Conservation (phyloP, 2,888 invertebrate species). For the Drosophila phalerata region DNA sequence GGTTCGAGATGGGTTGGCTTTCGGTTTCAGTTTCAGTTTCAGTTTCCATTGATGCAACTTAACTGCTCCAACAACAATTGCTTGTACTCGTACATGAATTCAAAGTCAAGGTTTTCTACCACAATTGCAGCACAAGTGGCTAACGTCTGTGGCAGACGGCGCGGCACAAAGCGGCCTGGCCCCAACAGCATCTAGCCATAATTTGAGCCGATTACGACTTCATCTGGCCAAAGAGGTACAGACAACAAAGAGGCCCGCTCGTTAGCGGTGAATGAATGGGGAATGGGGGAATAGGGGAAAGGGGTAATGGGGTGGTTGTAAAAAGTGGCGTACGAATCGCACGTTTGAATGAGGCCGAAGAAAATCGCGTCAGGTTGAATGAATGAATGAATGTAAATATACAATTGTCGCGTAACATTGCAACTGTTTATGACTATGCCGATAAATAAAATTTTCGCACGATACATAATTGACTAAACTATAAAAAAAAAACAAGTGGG, state of each 20-base stretch:
- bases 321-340: constrained; percentile 18
- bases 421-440: neutral
- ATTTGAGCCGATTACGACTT: constrained; percentile 70
- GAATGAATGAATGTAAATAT: constrained; percentile 17
- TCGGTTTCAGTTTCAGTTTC: constrained; percentile 31
- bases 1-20: neutral
- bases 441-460: neutral
- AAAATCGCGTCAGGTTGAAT: constrained; percentile 34
- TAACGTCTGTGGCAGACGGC: constrained; percentile 24
- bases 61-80: constrained; percentile 30
- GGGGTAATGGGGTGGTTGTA: constrained; percentile 12
- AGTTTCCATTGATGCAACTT: constrained; percentile 46
- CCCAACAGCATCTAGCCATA: constrained; percentile 63
- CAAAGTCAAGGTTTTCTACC: constrained; percentile 78
- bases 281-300: no score
- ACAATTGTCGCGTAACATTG: constrained; percentile 8
- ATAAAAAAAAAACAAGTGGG: no score
- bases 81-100: constrained; percentile 37
- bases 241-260: constrained; percentile 5
- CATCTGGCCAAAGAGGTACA: constrained; percentile 26
- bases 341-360: constrained; percentile 34
- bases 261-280: constrained; percentile 13
- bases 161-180: constrained; percentile 25
- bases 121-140: constrained; percentile 24
- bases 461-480: no score